phyloP scores from a whole-genome alignment of 1,140 invertebrate species.

The Diprion similis region DNA sequence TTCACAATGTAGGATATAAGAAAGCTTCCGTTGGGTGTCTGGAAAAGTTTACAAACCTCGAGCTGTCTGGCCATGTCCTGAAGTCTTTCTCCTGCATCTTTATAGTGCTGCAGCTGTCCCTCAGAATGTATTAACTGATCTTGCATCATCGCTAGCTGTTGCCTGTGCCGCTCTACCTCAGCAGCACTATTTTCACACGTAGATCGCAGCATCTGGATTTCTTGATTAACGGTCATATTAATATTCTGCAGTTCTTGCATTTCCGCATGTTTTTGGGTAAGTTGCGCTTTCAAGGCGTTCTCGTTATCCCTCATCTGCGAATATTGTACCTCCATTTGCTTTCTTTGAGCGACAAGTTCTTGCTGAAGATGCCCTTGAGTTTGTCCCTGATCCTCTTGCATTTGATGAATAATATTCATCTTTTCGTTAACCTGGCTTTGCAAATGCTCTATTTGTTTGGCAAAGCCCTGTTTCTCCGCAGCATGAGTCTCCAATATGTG shows the following conservation, averaged over 20 bases:
- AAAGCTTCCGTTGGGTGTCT: not conserved
- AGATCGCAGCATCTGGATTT: slow-evolving; percentile 50
- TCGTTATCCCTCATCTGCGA: slow-evolving; percentile 60
- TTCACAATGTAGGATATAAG: not conserved
- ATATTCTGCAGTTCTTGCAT: slow-evolving; percentile 58
- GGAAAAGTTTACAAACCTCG: slow-evolving; percentile 53
- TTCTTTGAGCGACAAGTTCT: slow-evolving; percentile 59
- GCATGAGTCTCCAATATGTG: slow-evolving; percentile 66
- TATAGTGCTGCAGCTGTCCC: slow-evolving; percentile 50
- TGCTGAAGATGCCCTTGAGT: slow-evolving; percentile 61
- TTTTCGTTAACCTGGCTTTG: slow-evolving; percentile 70
- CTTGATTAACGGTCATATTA: slow-evolving; percentile 56
- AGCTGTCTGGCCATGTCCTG: slow-evolving; percentile 66
- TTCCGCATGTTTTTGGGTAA: slow-evolving; percentile 63
- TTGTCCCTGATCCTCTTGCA: slow-evolving; percentile 64
- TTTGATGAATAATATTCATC: slow-evolving; percentile 59
- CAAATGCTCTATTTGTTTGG: slow-evolving; percentile 61
- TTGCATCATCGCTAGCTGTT: slow-evolving; percentile 59
- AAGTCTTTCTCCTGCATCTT: slow-evolving; percentile 48
- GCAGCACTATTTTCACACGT: slow-evolving; percentile 56
- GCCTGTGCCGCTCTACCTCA: slow-evolving; percentile 57
- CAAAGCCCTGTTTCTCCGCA: slow-evolving; percentile 61
- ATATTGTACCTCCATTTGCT: slow-evolving; percentile 64
- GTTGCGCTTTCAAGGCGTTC: slow-evolving; percentile 57
- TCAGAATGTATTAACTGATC: slow-evolving; percentile 54